Percentiles rank a stretch among this genome's conserved stretches.
Evolutionary conservation across 2,888 invertebrate genomes (phyloP).

Genomic region (Tachystola acroxantha): DNA sequence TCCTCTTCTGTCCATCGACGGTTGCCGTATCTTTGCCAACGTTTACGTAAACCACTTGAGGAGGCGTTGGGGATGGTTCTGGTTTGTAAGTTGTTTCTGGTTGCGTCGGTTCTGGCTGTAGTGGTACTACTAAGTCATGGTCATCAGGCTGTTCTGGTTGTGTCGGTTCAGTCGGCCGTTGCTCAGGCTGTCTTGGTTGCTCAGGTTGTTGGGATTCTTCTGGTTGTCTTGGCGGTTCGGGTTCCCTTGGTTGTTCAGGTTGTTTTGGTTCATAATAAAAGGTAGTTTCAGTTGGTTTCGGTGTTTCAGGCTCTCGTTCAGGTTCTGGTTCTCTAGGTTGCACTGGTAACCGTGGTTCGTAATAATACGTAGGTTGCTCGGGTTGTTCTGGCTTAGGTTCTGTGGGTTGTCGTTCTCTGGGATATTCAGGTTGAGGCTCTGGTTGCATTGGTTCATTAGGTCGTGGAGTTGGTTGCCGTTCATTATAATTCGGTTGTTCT

Average conservation of each 20-base stretch:
- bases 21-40: constrained; percentile 38
- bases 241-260: constrained; percentile 16
- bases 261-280: constrained; percentile 5
- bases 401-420: constrained; percentile 11
- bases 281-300: constrained; percentile 3
- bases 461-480: not conserved
- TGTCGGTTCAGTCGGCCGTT: not conserved
- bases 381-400: constrained; percentile 14
- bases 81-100: constrained; percentile 32
- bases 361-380: constrained; percentile 11
- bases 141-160: no score
- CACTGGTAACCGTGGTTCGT: constrained; percentile 12
- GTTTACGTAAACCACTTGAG: constrained; percentile 33
- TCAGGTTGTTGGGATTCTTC: constrained; percentile 12
- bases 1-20: constrained; percentile 29
- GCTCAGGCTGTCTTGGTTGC: constrained; percentile 12
- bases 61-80: constrained; percentile 23
- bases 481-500: not conserved
- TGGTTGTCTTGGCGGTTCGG: constrained; percentile 12
- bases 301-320: constrained; percentile 13
- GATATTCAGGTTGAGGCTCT: constrained; percentile 7
- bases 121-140: no score
- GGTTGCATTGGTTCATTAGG: constrained; percentile 1
- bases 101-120: not conserved
- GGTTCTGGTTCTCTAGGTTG: constrained; percentile 6